These are phyloP conservation scores for Catocala fraxini DNA, from an alignment of 2,888 invertebrate species.

Conservation along the genomic window DNA sequence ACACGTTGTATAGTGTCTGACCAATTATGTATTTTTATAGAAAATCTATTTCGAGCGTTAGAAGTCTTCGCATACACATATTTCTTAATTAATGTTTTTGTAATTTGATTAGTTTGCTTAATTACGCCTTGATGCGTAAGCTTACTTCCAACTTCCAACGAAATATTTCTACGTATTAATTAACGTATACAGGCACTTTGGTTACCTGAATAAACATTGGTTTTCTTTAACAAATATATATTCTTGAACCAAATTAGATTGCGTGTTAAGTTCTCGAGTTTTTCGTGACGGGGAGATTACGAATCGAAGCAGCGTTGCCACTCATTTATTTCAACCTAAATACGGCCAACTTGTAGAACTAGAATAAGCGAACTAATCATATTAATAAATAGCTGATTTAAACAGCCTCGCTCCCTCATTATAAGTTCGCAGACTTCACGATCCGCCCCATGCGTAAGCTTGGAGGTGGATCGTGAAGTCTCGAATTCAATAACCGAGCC, in stretches of 20 bases:
- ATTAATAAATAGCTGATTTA: too few relatives aligned
- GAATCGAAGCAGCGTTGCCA: slow-evolving; percentile 7
- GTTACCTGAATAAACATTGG: slow-evolving; percentile 9
- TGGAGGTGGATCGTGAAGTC: too few relatives aligned
- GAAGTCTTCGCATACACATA: background rate
- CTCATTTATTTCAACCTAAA: slow-evolving; percentile 17
- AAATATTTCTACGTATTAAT: background rate
- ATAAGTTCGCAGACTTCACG: too few relatives aligned
- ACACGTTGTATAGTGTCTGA: too few relatives aligned
- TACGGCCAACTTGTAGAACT: background rate
- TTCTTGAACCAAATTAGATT: slow-evolving; percentile 19
- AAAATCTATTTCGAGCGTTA: background rate
- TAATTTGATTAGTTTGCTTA: slow-evolving; percentile 4
- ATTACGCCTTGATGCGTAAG: background rate
- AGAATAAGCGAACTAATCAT: slow-evolving; percentile 3
- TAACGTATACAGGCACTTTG: background rate
- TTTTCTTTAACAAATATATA: slow-evolving; percentile 11
- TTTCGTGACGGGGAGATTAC: slow-evolving; percentile 16
- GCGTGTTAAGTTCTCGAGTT: slow-evolving; percentile 20
- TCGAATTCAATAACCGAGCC: too few relatives aligned
- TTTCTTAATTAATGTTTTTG: slow-evolving; percentile 5
- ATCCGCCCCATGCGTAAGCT: too few relatives aligned
- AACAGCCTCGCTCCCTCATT: too few relatives aligned
- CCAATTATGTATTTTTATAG: background rate
- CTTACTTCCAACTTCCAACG: background rate